Evolutionary conservation across 1,140 invertebrate species (phyloP).

Genomic region (Cephus cinctus): DNA sequence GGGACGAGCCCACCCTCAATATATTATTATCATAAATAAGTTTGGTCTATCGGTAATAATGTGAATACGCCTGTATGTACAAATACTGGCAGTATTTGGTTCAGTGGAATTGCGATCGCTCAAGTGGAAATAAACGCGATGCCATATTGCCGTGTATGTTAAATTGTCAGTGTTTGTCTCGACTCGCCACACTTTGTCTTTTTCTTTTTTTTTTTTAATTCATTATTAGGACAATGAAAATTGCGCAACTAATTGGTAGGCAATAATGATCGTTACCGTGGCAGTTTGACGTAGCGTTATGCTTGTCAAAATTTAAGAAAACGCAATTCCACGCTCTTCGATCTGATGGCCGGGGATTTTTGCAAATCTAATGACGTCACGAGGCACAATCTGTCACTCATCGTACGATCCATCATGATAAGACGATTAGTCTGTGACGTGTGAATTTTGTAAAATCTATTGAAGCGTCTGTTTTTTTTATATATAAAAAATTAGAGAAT

Average conservation of each 20-base stretch:
- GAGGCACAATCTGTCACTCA: too few relatives aligned
- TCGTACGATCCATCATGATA: too few relatives aligned
- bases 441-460: too few relatives aligned
- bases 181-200: background rate
- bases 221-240: too few relatives aligned
- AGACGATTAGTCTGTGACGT: too few relatives aligned
- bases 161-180: background rate
- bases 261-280: too few relatives aligned
- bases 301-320: too few relatives aligned
- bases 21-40: conserved; percentile 60
- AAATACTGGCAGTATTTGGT: conserved; percentile 56
- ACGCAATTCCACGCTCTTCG: conserved; percentile 34
- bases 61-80: conserved; percentile 50
- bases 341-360: conserved; percentile 37
- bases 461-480: too few relatives aligned
- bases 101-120: conserved; percentile 41
- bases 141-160: background rate
- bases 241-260: too few relatives aligned
- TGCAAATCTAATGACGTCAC: conserved; percentile 34
- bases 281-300: conserved; percentile 15
- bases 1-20: conserved; percentile 50
- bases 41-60: conserved; percentile 59
- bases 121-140: too few relatives aligned
- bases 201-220: too few relatives aligned
- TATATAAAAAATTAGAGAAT: too few relatives aligned